Evolutionary conservation across 2,888 invertebrate genomes (phyloP), one percentile per base, ranked within the genome.

Genomic region (Timandra comae): DNA sequence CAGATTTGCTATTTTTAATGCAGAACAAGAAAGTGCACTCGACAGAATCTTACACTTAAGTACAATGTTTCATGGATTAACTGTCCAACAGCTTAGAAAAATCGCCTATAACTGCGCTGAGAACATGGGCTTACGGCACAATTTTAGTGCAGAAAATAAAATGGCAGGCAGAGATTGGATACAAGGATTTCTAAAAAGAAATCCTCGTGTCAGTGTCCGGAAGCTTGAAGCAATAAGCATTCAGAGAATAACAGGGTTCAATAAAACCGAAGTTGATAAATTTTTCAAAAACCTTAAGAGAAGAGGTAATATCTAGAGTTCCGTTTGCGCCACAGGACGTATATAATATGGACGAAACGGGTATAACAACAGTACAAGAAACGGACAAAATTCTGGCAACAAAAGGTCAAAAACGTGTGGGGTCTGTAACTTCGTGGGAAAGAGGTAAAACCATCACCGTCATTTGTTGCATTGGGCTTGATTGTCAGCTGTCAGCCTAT

Each of bases 361-460:
- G 65, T 1, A 56, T 73, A 30, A 45, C 56, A 3, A 61, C 57
- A 8, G 66, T 71, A 6, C 65, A 66, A 49, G 52, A 50, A 11
- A 55, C 65, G 19, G 56, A 46, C 23, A 63, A 59, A 45, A 56
- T 71, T 16, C 39, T 62, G 26, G 59, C 57, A 19, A 40, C 46
- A 29, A 35, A 27, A 33, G 43, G 42, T 8, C 57, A 59, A 38
- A 62, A 62, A 40, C 52, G 60, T 33, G 61, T 72, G 7, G 69
- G 69, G 11, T 49, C 56, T 12, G 41, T 60, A 13, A 31, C 68
- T 67, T 19, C 35, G 71, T 36, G 36, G 36, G 36, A 32, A 36
- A 29, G 32, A 36, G 22, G 36, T 29, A 36, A 32, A 32, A 36
- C 32, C 26, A 30, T 37, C 21, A 38, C 34, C 7, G 30, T 10